These are phyloP conservation scores for Athene cunicularia DNA, from an alignment of 2,113 vertebrate species.

Conservation along the genomic window DNA sequence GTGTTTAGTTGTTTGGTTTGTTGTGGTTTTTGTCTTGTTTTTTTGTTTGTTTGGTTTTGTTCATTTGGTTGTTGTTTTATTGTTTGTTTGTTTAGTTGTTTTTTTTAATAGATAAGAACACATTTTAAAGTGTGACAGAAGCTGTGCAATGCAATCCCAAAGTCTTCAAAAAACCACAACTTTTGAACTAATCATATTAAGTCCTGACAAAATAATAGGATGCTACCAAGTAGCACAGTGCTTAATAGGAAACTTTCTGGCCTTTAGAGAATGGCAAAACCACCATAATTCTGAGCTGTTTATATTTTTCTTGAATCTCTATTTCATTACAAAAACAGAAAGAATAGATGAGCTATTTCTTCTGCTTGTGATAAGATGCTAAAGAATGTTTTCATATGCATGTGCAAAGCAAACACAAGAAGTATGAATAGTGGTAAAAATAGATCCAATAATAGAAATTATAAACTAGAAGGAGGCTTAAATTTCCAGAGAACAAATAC, in stretches of 20 bases:
- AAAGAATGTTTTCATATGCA: background rate
- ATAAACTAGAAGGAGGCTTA: background rate
- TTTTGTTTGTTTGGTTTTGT: background rate
- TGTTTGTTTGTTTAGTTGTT: background rate
- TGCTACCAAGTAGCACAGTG: rapidly evolving
- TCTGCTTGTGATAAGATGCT: background rate
- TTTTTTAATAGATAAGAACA: background rate
- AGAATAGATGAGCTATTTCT: background rate
- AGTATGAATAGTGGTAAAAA: background rate
- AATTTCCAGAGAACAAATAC: background rate
- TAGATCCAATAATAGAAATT: background rate
- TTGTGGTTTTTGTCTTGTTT: background rate
- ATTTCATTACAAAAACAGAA: background rate
- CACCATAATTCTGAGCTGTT: background rate
- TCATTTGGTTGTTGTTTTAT: too few species aligned
- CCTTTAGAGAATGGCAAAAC: background rate
- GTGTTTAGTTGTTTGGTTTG: background rate
- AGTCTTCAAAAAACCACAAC: background rate
- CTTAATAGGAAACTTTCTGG: background rate
- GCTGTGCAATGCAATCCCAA: background rate
- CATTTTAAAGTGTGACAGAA: background rate
- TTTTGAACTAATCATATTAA: background rate
- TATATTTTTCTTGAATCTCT: background rate
- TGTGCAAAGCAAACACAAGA: background rate
- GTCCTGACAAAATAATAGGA: background rate